Conservation (phyloP, 2,797 vertebrate species). For the Sebastes flavidus region DNA sequence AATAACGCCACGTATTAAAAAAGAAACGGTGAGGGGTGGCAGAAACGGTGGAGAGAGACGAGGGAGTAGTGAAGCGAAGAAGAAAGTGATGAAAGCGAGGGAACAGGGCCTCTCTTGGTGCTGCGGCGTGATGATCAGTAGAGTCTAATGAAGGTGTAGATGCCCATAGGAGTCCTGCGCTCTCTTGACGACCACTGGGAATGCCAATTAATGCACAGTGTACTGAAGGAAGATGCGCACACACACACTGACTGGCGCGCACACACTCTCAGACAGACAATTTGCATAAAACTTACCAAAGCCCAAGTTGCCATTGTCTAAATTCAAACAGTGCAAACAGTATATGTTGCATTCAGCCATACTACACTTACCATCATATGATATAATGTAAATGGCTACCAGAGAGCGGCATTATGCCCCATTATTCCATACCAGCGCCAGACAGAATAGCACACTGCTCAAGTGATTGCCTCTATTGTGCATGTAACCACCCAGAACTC, state of each 20-base stretch:
- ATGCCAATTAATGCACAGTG: constrained; percentile 79
- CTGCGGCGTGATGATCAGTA: constrained; percentile 80
- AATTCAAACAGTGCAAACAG: constrained; percentile 50
- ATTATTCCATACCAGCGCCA: constrained; percentile 54
- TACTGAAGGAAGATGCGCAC: constrained; percentile 52
- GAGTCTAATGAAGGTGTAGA: constrained; percentile 86
- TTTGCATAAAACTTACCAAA: constrained; percentile 56
- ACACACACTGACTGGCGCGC: constrained; percentile 1
- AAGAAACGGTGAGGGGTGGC: constrained; percentile 6
- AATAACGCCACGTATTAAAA: constrained; percentile 21
- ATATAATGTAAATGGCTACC: constrained; percentile 47
- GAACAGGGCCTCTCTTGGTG: constrained; percentile 72
- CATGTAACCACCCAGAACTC: constrained; percentile 60
- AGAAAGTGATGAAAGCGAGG: constrained; percentile 77
- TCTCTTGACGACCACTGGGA: constrained; percentile 77
- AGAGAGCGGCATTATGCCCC: constrained; percentile 44
- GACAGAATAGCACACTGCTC: constrained; percentile 39
- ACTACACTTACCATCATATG: constrained; percentile 44
- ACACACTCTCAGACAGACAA: constrained; percentile 39
- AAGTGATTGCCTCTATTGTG: constrained; percentile 66
- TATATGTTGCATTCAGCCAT: constrained; percentile 58
- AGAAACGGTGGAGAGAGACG: constrained; percentile 36
- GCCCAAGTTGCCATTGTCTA: constrained; percentile 32
- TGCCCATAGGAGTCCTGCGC: constrained; percentile 73
- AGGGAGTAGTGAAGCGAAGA: constrained; percentile 52